Base-by-base conservation (phyloP, 2,797 vertebrate genomes). In the Prionace glauca region DNA sequence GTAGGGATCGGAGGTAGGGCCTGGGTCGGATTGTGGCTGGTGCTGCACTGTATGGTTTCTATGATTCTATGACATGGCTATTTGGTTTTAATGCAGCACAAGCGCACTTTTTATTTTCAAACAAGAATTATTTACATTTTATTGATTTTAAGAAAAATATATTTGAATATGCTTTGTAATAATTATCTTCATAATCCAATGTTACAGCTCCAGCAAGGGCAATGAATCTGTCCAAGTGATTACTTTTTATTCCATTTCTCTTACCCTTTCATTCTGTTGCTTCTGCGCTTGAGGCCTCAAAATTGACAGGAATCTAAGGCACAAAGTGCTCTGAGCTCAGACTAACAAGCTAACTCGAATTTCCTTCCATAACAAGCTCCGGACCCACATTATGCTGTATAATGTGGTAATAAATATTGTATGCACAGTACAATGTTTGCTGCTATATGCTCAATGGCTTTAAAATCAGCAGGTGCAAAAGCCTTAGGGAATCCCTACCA, bases 381-480 rank as follows among this genome's bases (percentile, higher is more conserved):
- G 36, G 56, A 92, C 14, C 60, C 29, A 36, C 88, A 92, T 92
- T 92, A 62, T 3, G 10, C 56, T 90, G 87, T 90, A 62, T 60
- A 32, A 90, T 90, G 56, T 32, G n/a, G 88, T 20, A 32, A 92
- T 65, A 32, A 67, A 92, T 92, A 92, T 92, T 92, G 29, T 50
- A 92, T 92, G 24, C 88, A 65, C 60, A 92, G 65, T 62, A 67
- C 88, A 36, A 32, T 8, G 67, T 65, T 65, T 92, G 60, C 16
- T 67, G 56, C 88, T n/a, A 65, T 32, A 67, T 1, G 60, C 1
- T 7, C 7, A 60, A 92, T 92, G 60, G 29, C 32, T 92, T 65
- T 92, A 91, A 62, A 91, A 91, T 92, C 88, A n/a, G 56, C 84
- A 88, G 86, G 86, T 60, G 50, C 86, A 92, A 92, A 60, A 62